Evolutionary conservation across 2,113 vertebrate species (phyloP), one percentile per base, ranked within the genome.

Genomic region (Odontophorus gujanensis): DNA sequence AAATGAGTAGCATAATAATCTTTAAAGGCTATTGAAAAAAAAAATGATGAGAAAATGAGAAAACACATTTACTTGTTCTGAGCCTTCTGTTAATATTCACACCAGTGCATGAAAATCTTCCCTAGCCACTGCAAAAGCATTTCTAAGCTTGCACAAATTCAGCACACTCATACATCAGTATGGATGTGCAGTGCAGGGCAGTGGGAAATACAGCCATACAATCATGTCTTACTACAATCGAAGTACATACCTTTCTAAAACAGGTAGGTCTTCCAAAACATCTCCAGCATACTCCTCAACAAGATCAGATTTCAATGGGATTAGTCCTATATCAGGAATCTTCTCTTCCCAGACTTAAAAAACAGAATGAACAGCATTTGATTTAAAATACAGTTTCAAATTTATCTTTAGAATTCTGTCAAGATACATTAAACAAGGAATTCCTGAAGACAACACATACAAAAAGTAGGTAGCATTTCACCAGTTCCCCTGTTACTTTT

Each of bases 211-310:
- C 85, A 17, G 4, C n/a, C 12, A 30, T 42, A 55, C 8, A 32
- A 73, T 51, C 9, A 48, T 74, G 58, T 51, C 67, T 36, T 16
- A 21, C 53, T 74, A 47, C 4, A 84, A 74, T 24, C 61, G 50
- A 18, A 85, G 32, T 7, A 81, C 4, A 7, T 95, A 96, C 95
- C 94, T 96, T 80, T 89, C 71, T 88, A 97, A 71, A 91, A 93
- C 75, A 79, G 81, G 92, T 14, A 97, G 47, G 22, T 91, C 43
- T 89, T 92, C 81, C 81, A 97, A 89, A 94, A 96, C 85, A 77
- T 91, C 91, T 85, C 95, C 91, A 80, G 73, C 87, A 69, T 96
- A 97, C n/a, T 78, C 61, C 76, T 96, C 36, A 50, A 95, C 85
- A 76, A 97, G 45, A 32, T 85, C 59, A 51, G 77, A 96, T 68